Conservation (phyloP, 2,797 vertebrate genomes). For the Pogoniulus pusillus region DNA sequence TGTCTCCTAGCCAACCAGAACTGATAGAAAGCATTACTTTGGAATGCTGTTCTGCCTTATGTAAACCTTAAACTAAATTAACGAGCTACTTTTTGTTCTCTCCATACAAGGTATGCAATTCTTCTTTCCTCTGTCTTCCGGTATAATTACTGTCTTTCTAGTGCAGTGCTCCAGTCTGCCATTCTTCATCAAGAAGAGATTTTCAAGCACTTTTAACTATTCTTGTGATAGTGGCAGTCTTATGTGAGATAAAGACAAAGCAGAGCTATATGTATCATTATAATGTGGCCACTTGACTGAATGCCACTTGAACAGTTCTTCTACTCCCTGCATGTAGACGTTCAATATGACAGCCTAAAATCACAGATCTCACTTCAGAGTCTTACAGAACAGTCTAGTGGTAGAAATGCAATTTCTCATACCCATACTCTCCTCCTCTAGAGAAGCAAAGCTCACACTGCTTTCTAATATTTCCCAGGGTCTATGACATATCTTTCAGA, state of each 20-base stretch:
- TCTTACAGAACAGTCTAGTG: background rate
- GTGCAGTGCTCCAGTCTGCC: background rate
- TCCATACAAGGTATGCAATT: background rate
- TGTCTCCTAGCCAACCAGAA: background rate
- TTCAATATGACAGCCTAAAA: background rate
- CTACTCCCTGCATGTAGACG: background rate
- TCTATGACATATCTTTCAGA: background rate
- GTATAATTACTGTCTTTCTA: background rate
- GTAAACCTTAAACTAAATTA: conserved; percentile 25
- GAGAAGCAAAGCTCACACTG: background rate
- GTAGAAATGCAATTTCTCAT: background rate
- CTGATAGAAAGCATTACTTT: background rate
- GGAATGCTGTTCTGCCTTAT: background rate
- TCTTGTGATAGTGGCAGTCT: background rate
- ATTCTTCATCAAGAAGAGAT: conserved; percentile 16
- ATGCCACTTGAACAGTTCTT: background rate
- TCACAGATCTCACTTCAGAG: background rate
- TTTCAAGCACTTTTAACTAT: background rate
- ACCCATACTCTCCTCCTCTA: background rate
- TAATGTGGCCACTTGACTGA: background rate
- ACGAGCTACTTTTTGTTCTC: background rate
- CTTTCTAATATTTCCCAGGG: background rate
- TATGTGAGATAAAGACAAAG: background rate
- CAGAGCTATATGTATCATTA: background rate
- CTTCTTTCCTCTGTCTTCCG: conserved; percentile 19